Evolutionary conservation across 2,888 invertebrate genomes (phyloP).

Genomic region (Drosophila sordidapex): DNA sequence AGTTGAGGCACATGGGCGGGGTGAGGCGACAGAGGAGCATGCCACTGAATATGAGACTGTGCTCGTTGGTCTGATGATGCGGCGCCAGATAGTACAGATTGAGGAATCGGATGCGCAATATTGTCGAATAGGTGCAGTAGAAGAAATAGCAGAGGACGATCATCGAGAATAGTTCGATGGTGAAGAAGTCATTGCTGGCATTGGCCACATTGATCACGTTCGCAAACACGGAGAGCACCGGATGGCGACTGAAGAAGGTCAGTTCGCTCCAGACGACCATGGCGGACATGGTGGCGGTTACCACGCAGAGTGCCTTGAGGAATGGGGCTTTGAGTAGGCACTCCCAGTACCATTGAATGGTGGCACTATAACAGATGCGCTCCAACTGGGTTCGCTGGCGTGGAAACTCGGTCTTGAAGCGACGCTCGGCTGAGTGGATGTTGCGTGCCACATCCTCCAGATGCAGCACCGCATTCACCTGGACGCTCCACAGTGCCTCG

Average conservation of each 20-base stretch:
- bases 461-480: slow-evolving; percentile 91
- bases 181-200: slow-evolving; percentile 94
- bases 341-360: slow-evolving; percentile 98
- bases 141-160: slow-evolving; percentile 97
- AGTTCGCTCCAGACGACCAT: slow-evolving; percentile 99
- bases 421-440: slow-evolving; percentile 86
- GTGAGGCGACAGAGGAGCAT: slow-evolving; percentile 99
- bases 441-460: slow-evolving; percentile 96
- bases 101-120: slow-evolving; percentile 97
- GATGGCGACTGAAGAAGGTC: slow-evolving; percentile 97
- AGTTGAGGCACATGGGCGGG: slow-evolving; percentile 99
- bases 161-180: slow-evolving; percentile 97
- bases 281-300: slow-evolving; percentile 92
- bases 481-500: slow-evolving; percentile 96
- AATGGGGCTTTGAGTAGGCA: slow-evolving; percentile 92
- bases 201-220: slow-evolving; percentile 94
- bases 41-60: slow-evolving; percentile 98
- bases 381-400: slow-evolving; percentile 87
- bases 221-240: slow-evolving; percentile 98
- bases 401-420: slow-evolving; percentile 90
- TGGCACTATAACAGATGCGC: slow-evolving; percentile 88
- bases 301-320: slow-evolving; percentile 89
- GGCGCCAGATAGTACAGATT: slow-evolving; percentile 99
- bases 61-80: slow-evolving; percentile 99
- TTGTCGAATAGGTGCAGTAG: slow-evolving; percentile 98